These are phyloP conservation scores for Diaperis boleti DNA, from an alignment of 2,888 invertebrate species.

Conservation along the genomic window DNA sequence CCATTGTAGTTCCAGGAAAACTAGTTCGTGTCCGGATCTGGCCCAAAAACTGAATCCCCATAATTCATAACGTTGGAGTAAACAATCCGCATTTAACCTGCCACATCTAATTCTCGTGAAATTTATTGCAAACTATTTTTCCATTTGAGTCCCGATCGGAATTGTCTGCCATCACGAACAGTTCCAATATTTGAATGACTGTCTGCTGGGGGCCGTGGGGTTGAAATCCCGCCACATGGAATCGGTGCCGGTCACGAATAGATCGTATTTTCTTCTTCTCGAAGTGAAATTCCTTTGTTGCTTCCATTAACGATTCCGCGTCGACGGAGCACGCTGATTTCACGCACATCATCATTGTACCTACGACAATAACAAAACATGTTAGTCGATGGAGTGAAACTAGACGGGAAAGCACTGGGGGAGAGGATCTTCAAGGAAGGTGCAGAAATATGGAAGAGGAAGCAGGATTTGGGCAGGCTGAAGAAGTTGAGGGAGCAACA, in stretches of 20 bases:
- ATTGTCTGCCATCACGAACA: conserved; percentile 37
- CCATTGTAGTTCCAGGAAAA: not conserved
- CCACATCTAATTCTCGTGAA: conserved; percentile 18
- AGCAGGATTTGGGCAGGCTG: conserved; percentile 55
- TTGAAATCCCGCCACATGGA: conserved; percentile 30
- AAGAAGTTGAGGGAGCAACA: conserved; percentile 60
- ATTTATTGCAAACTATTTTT: conserved; percentile 41
- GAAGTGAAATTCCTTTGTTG: conserved; percentile 17
- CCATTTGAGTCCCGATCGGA: conserved; percentile 16
- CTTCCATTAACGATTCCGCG: conserved; percentile 39
- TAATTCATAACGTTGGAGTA: conserved; percentile 6
- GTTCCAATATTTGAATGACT: conserved; percentile 40
- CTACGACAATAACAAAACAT: conserved; percentile 33
- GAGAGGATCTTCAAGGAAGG: conserved; percentile 54
- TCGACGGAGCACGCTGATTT: conserved; percentile 30
- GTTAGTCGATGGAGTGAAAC: conserved; percentile 43
- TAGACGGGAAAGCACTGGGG: conserved; percentile 47
- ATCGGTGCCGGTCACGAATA: conserved; percentile 50
- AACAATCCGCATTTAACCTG: conserved; percentile 20
- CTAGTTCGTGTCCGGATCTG: conserved; percentile 13
- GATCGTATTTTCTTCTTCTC: conserved; percentile 47
- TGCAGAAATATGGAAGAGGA: conserved; percentile 57
- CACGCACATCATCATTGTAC: conserved; percentile 9
- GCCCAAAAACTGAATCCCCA: conserved; percentile 1
- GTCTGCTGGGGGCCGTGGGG: conserved; percentile 18